Base-by-base conservation (phyloP, 2,113 vertebrate species). In the Lepus americanus region DNA sequence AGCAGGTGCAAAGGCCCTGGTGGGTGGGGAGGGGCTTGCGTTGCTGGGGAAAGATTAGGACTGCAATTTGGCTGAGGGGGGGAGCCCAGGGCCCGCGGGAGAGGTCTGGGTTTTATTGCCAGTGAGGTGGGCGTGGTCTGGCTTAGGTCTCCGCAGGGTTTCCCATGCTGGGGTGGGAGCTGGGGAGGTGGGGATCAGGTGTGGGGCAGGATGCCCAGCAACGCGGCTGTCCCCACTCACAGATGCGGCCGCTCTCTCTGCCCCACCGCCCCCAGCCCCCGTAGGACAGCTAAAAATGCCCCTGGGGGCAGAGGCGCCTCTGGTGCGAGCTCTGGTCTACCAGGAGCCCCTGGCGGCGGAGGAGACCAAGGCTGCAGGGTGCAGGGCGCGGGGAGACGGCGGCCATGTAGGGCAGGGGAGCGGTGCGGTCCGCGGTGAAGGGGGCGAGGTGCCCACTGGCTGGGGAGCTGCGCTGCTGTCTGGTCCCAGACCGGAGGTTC, bases 1-100 rank as follows among this genome's bases (percentile, higher is more conserved):
- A 27, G 69, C 67, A 82, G 78, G n/a, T 31, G 85, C 91, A 73
- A 77, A 87, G 33, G 55, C 77, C 81, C 85, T n/a, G 44, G 44
- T 44, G 29, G 85, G 88, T 59, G 49, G 53, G 84, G 55, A 80
- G 31, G 25, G 9, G 66, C n/a, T 64, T 27, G 3, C 10, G 3
- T 31, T 20, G 55, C 6, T 25, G 64, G 72, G 51, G 44, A 19
- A 13, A 55, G 89, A 66, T 51, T 72, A 76, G 39, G 76, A 66
- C 16, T 82, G 23, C 17, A 1, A 33, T 69, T 36, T 67, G 78
- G 67, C 64, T 59, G 66, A 76, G 70, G 10, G 72, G 5, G 13
- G 19, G 29, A 4, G 7, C 36, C 69, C 16, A 8, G 25, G 74
- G 74, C 73, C 36, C 11, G 44, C 55, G 23, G 44, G 20, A 67